phyloP scores from a whole-genome alignment of 2,113 vertebrate species.

The Myiozetetes cayanensis region DNA sequence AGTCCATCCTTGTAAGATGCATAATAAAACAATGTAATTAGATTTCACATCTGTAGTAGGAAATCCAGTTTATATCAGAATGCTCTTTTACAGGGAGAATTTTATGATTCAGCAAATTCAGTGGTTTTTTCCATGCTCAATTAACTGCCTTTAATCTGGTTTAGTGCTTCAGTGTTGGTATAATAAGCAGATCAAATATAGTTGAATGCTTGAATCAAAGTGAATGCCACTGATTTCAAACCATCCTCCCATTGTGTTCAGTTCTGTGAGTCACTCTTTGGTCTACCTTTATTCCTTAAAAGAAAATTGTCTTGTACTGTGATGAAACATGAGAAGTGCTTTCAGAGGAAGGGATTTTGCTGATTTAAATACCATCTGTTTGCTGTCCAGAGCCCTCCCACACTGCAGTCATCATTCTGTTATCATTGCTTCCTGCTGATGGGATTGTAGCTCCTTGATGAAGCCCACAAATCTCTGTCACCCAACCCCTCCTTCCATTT shows the following conservation, averaged over 20 bases:
- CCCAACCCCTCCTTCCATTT: not conserved
- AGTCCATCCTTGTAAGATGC: not conserved
- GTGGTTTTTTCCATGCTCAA: not conserved
- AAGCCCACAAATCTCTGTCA: not conserved
- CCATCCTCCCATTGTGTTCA: not conserved
- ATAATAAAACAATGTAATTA: not conserved
- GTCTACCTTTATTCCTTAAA: not conserved
- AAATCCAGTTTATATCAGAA: constrained; percentile 15
- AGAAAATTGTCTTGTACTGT: not conserved
- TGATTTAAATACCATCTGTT: not conserved
- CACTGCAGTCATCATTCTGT: not conserved
- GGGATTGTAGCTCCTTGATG: not conserved
- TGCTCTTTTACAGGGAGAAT: constrained; percentile 2
- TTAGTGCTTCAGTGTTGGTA: not conserved
- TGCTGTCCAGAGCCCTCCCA: not conserved
- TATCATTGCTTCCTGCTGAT: not conserved
- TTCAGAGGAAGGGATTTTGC: not conserved
- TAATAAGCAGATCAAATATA: constrained; percentile 34
- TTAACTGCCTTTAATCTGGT: constrained; percentile 50
- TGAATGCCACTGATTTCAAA: not conserved
- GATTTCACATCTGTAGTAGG: constrained; percentile 2
- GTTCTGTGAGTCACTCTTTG: not conserved
- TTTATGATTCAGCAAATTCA: constrained; percentile 31
- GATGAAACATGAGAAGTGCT: not conserved
- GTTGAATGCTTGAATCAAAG: constrained; percentile 11